Evolutionary conservation across 2,888 invertebrate genomes (phyloP), one percentile per base, ranked within the genome.

Genomic region (Shargacucullia verbasci): DNA sequence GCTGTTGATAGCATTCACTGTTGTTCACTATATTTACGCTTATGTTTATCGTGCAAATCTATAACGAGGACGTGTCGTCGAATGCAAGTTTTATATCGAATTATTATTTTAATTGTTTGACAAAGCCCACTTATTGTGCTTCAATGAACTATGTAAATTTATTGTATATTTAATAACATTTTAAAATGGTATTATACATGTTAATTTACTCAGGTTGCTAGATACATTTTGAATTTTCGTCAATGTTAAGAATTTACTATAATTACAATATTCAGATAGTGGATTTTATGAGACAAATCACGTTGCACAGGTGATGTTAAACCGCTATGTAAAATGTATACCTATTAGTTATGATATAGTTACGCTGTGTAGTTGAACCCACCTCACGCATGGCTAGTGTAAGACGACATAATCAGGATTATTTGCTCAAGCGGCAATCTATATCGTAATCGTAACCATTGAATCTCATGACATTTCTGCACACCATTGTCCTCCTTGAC

Each of bases 371-470:
- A 91, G 91, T 84, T 78, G 77, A 84, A 81, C 91, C 92, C 91
- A 89, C 91, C 91, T 88, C 87, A 87, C 89, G 85, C 89, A 92
- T 89, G 88, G 88, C 89, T 92, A 91, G 91, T 87, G 84, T 87
- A 88, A 84, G 83, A 76, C 83, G 73, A 79, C 81, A 79, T 85
- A 82, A 85, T 89, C 89, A 84, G 87, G 87, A 90, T 91, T 86
- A 89, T 91, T 93, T 93, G 93, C 93, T 94, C 93, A 94, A 94
- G 91, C 84, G 87, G 92, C 93, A 93, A 91, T 83, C 76, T 88
- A 79, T 80, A 76, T 72, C 64, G 66, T 86, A 87, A 55, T 85
- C 73, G 84, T 89, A 90, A 90, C 85, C 85, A 87, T 89, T 92
- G 93, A 94, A 94, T 94, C 93, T 94, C 93, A 93, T 90, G 86